A percentile compares a stretch with the other conserved stretches of the same genome.
Conservation (phyloP, 2,888 invertebrate species). For the Zhuqinia jingwanae region DNA sequence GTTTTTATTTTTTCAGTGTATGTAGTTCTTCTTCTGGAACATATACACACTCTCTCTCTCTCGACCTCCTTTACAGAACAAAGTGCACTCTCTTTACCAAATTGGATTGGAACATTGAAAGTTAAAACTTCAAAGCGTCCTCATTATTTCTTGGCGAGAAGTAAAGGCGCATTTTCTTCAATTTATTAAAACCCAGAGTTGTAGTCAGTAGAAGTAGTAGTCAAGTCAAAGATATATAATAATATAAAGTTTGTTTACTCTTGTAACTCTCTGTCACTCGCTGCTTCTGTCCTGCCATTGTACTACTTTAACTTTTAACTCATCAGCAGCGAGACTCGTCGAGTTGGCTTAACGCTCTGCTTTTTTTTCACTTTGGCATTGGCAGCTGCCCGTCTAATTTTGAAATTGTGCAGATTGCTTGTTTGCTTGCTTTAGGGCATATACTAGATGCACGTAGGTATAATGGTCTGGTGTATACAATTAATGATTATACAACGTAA, state of each 20-base stretch:
- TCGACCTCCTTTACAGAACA: too few relatives aligned
- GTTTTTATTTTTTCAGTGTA: too few relatives aligned
- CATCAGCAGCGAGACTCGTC: not conserved
- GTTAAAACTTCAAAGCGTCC: too few relatives aligned
- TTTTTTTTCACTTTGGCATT: not conserved
- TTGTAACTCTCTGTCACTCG: not conserved
- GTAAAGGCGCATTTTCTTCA: not conserved
- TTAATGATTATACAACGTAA: too few relatives aligned
- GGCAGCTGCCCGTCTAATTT: slow-evolving; percentile 45
- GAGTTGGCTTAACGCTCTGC: not conserved
- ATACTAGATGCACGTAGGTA: too few relatives aligned
- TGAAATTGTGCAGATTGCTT: slow-evolving; percentile 62
- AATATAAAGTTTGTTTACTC: slow-evolving; percentile 7
- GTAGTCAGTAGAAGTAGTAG: too few relatives aligned
- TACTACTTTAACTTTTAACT: not conserved
- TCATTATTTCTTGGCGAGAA: not conserved
- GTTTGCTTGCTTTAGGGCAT: too few relatives aligned
- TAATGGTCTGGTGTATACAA: too few relatives aligned
- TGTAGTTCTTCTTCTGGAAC: too few relatives aligned
- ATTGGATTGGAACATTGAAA: too few relatives aligned
- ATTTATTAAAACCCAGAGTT: not conserved
- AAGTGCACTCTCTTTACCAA: too few relatives aligned
- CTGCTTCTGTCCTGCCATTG: not conserved
- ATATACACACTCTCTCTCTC: too few relatives aligned
- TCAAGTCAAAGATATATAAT: not conserved